phyloP scores from a whole-genome alignment of 1,140 invertebrate genomes.

The Wiebesia pumilae region DNA sequence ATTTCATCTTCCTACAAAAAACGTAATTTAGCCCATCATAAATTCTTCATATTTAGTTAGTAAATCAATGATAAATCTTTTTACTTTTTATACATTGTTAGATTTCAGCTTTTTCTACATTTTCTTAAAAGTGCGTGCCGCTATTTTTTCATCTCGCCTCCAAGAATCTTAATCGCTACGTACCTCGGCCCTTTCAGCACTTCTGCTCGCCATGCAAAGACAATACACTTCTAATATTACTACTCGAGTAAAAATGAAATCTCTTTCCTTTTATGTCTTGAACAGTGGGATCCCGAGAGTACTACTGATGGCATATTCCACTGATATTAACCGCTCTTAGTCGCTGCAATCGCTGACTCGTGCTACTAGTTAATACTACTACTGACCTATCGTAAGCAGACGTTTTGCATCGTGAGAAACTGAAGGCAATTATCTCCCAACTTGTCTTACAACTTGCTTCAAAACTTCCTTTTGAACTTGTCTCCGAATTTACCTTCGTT shows the following conservation, averaged over 20 bases:
- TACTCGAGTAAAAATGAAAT: constrained; percentile 32
- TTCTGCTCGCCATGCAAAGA: not conserved
- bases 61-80: too few relatives aligned
- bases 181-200: not conserved
- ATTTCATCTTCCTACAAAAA: constrained; percentile 9
- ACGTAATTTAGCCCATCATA: constrained; percentile 21
- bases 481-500: constrained; percentile 7
- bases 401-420: constrained; percentile 35
- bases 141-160: not conserved
- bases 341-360: not conserved
- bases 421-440: constrained; percentile 29
- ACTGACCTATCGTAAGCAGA: constrained; percentile 1
- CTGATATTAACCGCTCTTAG: not conserved
- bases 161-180: not conserved
- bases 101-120: not conserved
- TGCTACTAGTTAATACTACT: not conserved
- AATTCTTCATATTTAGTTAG: constrained; percentile 32
- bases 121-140: not conserved
- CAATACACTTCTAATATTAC: constrained; percentile 14
- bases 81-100: constrained; percentile 27
- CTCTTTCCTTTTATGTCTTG: not conserved
- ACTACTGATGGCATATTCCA: not conserved
- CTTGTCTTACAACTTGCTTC: not conserved
- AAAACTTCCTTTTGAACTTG: not conserved
- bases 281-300: not conserved